phyloP scores from a whole-genome alignment of 2,113 vertebrate species.

The Scomber japonicus region DNA sequence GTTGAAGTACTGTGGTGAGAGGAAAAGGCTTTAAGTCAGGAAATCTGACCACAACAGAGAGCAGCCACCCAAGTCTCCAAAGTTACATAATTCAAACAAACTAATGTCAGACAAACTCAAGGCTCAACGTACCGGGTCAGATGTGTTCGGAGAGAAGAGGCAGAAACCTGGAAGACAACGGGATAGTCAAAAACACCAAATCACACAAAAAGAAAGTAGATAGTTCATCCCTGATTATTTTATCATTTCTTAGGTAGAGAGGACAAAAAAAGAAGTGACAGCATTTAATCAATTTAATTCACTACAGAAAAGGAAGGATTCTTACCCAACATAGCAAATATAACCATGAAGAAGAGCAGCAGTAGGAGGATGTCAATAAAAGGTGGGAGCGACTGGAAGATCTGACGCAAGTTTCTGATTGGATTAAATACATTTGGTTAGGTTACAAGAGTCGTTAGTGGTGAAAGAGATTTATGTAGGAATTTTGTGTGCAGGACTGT shows the following conservation, averaged over 20 bases:
- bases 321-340: constrained; percentile 97
- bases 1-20: constrained; percentile 91
- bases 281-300: neutral
- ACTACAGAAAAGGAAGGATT: neutral
- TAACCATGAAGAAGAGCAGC: constrained; percentile 98
- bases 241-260: neutral
- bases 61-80: neutral
- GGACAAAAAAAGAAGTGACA: neutral
- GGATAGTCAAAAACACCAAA: neutral
- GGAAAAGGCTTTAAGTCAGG: constrained; percentile 18
- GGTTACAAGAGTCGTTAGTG: no score
- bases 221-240: neutral
- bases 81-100: constrained; percentile 17
- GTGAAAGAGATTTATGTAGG: no score
- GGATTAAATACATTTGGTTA: constrained; percentile 34
- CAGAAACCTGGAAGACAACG: constrained; percentile 90
- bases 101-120: constrained; percentile 5
- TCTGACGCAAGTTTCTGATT: constrained; percentile 96
- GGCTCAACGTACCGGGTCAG: constrained; percentile 90
- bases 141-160: constrained; percentile 93
- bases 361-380: constrained; percentile 98
- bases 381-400: constrained; percentile 98
- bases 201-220: constrained; percentile 1
- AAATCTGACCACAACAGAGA: constrained; percentile 30
- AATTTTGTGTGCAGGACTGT: constrained; percentile 4